Evolutionary conservation across 2,113 vertebrate species (phyloP).

Genomic region (Pavo muticus): DNA sequence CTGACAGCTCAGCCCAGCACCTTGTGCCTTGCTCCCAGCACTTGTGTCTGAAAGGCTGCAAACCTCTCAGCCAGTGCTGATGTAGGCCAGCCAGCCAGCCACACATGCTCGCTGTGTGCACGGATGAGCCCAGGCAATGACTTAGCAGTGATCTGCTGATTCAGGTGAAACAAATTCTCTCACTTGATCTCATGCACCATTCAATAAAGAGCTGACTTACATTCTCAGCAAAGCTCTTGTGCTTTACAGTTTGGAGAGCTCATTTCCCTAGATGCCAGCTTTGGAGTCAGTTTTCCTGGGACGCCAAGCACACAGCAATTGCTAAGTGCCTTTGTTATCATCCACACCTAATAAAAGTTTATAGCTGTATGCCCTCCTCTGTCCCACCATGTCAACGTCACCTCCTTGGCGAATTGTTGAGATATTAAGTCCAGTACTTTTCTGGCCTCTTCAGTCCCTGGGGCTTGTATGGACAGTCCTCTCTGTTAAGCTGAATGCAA

Average conservation of each 20-base stretch:
- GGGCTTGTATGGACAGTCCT: background rate
- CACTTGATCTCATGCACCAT: background rate
- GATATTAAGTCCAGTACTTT: constrained; percentile 19
- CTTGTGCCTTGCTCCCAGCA: constrained; percentile 31
- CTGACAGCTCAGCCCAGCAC: background rate
- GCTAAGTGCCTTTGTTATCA: background rate
- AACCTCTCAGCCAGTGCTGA: background rate
- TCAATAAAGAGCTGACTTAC: background rate
- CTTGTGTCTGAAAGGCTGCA: constrained; percentile 9
- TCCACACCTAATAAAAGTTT: background rate
- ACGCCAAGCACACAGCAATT: background rate
- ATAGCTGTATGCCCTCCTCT: background rate
- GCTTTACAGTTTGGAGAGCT: constrained; percentile 5
- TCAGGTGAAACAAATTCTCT: constrained; percentile 17
- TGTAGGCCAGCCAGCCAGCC: background rate
- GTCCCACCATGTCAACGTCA: background rate
- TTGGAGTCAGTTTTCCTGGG: constrained; percentile 36
- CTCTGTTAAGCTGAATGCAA: background rate
- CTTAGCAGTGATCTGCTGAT: background rate
- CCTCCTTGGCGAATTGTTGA: background rate
- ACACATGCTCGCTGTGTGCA: background rate
- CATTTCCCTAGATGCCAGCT: background rate
- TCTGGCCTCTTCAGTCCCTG: background rate
- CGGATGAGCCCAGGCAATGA: background rate
- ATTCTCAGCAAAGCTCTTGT: constrained; percentile 26